These are phyloP conservation scores for Bombus confusus DNA, from an alignment of 1,140 invertebrate genomes.

Conservation along the genomic window DNA sequence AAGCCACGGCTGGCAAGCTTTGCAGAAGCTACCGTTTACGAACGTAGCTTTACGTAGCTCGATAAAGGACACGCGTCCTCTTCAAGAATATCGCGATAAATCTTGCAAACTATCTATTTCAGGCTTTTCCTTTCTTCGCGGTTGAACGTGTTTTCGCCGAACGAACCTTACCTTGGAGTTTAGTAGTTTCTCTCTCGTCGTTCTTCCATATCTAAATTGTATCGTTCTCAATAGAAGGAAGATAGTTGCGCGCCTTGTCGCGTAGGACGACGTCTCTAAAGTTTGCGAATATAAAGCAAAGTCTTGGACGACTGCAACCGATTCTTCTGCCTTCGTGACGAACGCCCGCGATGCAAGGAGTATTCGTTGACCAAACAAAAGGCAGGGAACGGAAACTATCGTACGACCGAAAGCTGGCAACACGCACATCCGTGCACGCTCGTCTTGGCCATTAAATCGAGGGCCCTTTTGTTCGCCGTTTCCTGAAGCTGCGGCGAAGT, in stretches of 20 bases:
- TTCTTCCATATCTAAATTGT: not conserved
- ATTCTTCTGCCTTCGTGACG: not conserved
- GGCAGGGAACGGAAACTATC: not conserved
- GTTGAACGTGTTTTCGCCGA: too few relatives aligned
- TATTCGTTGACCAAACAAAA: not conserved
- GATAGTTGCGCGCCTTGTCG: not conserved
- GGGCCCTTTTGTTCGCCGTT: too few relatives aligned
- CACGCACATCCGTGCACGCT: not conserved
- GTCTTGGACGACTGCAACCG: not conserved
- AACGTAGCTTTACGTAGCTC: not conserved
- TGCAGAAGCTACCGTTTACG: not conserved
- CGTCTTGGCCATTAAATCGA: not conserved
- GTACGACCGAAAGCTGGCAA: not conserved
- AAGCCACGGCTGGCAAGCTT: conserved; percentile 5
- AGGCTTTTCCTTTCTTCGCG: too few relatives aligned
- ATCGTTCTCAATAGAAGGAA: not conserved
- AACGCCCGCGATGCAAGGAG: not conserved
- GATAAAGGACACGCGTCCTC: not conserved
- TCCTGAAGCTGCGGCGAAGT: too few relatives aligned
- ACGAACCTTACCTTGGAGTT: too few relatives aligned
- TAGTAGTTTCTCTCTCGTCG: not conserved
- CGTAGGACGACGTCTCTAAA: not conserved
- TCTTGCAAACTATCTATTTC: not conserved
- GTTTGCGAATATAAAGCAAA: not conserved
- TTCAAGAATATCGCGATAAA: not conserved